A percentile compares a stretch with the other conserved stretches of the same genome.
Conservation (phyloP, 2,888 invertebrate genomes). For the Pandemis corylana region DNA sequence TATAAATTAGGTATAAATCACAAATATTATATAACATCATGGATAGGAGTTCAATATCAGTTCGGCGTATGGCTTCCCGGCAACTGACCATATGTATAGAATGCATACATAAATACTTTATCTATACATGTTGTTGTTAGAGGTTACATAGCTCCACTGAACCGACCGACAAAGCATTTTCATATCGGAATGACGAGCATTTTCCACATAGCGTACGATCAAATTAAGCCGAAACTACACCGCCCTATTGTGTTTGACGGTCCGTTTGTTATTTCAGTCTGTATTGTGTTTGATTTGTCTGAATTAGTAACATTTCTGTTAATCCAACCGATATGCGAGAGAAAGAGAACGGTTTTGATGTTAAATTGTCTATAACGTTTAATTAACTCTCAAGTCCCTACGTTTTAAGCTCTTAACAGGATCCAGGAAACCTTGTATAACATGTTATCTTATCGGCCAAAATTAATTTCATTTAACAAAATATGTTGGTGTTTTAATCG, state of each 20-base stretch:
- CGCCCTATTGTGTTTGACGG: constrained; percentile 39
- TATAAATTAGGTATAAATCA: background rate
- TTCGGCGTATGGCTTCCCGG: background rate
- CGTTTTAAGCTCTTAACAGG: background rate
- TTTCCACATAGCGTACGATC: constrained; percentile 40
- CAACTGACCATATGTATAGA: background rate
- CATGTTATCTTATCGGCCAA: background rate
- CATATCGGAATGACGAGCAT: constrained; percentile 40
- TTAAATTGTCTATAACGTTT: background rate
- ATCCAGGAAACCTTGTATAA: background rate
- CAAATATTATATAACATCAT: background rate
- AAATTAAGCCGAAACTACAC: constrained; percentile 40
- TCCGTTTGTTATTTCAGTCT: constrained; percentile 39
- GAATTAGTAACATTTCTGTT: constrained; percentile 36
- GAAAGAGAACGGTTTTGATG: background rate
- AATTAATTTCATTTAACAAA: background rate
- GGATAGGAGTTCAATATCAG: constrained; percentile 1
- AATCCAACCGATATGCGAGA: background rate
- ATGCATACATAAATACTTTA: background rate
- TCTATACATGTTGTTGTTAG: background rate
- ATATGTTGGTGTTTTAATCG: background rate
- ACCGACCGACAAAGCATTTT: constrained; percentile 39
- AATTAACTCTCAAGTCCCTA: background rate
- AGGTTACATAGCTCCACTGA: constrained; percentile 21
- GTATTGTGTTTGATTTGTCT: constrained; percentile 36